Evolutionary conservation across 1,140 invertebrate species (phyloP), one percentile per base, ranked within the genome.

Genomic region (Tyrophagus putrescentiae): DNA sequence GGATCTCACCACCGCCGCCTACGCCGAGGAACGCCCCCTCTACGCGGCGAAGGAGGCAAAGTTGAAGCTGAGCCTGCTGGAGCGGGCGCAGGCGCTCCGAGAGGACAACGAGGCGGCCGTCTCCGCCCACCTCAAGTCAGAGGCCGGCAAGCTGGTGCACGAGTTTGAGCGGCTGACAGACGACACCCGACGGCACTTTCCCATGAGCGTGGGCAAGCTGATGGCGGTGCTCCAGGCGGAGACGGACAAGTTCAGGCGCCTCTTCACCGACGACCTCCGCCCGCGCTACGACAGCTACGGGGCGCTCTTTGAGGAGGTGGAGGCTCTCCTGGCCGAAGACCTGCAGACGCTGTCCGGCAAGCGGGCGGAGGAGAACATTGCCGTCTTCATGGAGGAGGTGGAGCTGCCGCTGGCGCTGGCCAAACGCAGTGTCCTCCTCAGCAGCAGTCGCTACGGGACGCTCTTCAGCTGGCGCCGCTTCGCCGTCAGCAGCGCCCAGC

Each of bases 311-410:
- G 57, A 57, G 4, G 21, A 54, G 21, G 2, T 59, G 7, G 31
- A n/a, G n/a, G n/a, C n/a, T n/a, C n/a, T n/a, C n/a, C n/a, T n/a
- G n/a, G n/a, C 21, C n/a, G 6, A 2, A 18, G 33, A 33, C 27
- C 16, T 16, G 1, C n/a, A 25, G 29, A 16, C 13, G n/a, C 48
- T 42, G 25, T 21, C 6, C 2, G 6, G 25, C 18, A 42, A 42
- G 25, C 41, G 34, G n/a, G 23, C 4, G 3, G 25, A 59, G 31
- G 42, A 59, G 31, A 59, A 59, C 27, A n/a, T 59, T 25, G 21
- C 48, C n/a, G 57, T 50, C 36, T 59, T 53, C 18, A 56, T n/a
- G 13, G 16, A 59, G n/a, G 34, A 33, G 21, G 57, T 59, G 1
- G 27, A 42, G 25, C 4, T 5, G 25, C 41, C 41, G 25, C 25